These are phyloP conservation scores for Hippocampus comes DNA, from an alignment of 2,113 vertebrate species.

Conservation along the genomic window DNA sequence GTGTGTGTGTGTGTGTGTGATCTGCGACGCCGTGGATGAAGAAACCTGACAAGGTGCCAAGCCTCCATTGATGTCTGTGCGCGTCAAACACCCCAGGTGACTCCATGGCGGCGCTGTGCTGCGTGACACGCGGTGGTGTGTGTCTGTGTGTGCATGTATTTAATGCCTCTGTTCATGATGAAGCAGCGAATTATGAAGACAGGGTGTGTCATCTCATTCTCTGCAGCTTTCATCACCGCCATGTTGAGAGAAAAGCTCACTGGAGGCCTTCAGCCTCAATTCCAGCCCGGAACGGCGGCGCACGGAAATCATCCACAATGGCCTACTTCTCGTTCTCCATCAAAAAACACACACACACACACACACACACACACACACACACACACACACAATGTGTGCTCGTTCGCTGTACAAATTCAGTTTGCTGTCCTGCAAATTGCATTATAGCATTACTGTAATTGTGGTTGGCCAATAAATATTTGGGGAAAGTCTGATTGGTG, in stretches of 20 bases:
- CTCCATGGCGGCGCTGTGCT: conserved; percentile 53
- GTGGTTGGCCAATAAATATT: neutral
- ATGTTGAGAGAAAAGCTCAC: conserved; percentile 58
- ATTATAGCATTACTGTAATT: neutral
- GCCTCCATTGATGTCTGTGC: conserved; percentile 40
- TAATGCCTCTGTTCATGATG: conserved; percentile 68
- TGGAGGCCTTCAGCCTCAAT: conserved; percentile 55
- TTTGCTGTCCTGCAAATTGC: neutral
- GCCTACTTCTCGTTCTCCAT: conserved; percentile 37
- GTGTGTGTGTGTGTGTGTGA: conserved; percentile 32
- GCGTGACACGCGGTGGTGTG: conserved; percentile 47
- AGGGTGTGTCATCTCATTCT: conserved; percentile 73
- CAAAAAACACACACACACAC: neutral
- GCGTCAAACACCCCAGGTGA: conserved; percentile 63
- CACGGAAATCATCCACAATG: conserved; percentile 56
- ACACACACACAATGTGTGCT: neutral
- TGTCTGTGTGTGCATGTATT: conserved; percentile 44
- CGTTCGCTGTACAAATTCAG: neutral
- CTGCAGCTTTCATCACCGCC: conserved; percentile 68
- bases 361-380: neutral
- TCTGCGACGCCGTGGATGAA: conserved; percentile 47
- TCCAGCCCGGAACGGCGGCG: conserved; percentile 42
- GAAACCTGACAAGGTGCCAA: conserved; percentile 46
- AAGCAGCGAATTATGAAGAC: conserved; percentile 69
- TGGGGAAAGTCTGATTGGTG: neutral